Evolutionary conservation across 2,113 vertebrate species (phyloP).

Genomic region (Pelmatolapia mariae): DNA sequence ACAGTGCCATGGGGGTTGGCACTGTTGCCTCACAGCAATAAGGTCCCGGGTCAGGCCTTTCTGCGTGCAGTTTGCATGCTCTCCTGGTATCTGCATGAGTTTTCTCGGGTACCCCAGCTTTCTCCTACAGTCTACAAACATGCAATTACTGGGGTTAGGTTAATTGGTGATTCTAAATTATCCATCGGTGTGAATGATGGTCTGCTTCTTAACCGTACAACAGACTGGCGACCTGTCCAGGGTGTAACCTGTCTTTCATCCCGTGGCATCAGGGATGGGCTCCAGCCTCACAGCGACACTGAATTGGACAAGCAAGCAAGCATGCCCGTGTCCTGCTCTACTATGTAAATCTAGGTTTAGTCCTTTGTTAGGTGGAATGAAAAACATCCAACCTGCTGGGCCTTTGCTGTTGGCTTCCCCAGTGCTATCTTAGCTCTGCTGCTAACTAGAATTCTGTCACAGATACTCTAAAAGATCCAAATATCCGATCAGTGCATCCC

Average conservation of each 20-base stretch:
- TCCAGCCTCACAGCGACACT: background rate
- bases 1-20: background rate
- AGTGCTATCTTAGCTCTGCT: background rate
- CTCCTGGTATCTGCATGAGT: fast-evolving
- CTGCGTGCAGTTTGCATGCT: background rate
- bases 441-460: background rate
- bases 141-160: background rate
- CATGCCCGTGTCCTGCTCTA: background rate
- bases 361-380: background rate
- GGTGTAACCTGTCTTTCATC: background rate
- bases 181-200: background rate
- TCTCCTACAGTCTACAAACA: background rate
- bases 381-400: background rate
- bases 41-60: background rate
- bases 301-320: background rate
- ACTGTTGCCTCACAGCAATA: background rate
- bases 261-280: background rate
- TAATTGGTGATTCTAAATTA: background rate
- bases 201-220: background rate
- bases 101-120: background rate
- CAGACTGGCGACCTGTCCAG: background rate
- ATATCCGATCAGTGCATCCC: fast-evolving
- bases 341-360: background rate
- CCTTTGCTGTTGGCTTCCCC: background rate
- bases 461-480: background rate